Evolutionary conservation across 1,140 invertebrate genomes (phyloP), one percentile per base, ranked within the genome.

Genomic region (Neodiprion virginianus): DNA sequence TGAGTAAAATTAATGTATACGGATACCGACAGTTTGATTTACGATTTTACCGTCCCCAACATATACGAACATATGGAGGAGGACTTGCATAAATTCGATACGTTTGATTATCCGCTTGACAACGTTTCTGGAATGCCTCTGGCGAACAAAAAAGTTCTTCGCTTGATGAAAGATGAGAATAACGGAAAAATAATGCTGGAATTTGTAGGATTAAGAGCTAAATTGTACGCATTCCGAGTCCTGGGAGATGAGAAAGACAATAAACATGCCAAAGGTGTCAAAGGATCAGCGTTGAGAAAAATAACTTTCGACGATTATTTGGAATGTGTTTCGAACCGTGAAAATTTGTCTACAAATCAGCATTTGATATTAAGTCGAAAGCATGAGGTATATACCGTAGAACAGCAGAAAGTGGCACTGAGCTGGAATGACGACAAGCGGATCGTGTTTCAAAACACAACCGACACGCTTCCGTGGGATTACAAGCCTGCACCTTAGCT

Each of bases 111-210:
- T 70, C 17, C 40, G 1, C 12, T 28, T 14, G 67, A 77, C 48
- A 77, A 75, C 65, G 48, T 11, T 7, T 77, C 75, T 48, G 66
- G 66, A 4, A 61, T 77, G 21, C 76, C 76, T 0, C 11, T 50
- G 65, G 50, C 3, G 1, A 77, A 73, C 65, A 75, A 77, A 67
- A 73, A 75, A 40, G 17, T 72, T 48, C n/a, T 75, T 0, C 71
- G 76, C 1, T 21, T 72, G 61, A 75, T 77, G 76, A 73, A 77
- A 40, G 71, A 75, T 68, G 76, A 77, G 50, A 65, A 65, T 72
- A 72, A 72, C 70, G 76, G 76, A 10, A 11, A 48, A 49, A 70
- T 75, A 21, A 75, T 77, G 67, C 47, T 7, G 17, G 74, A 75
- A 48, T 75, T 77, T 21, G 48, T 70, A 0, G 76, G 71, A 1